These are phyloP conservation scores for Hozukius guyotensis DNA, from an alignment of 2,797 vertebrate species.

Conservation along the genomic window DNA sequence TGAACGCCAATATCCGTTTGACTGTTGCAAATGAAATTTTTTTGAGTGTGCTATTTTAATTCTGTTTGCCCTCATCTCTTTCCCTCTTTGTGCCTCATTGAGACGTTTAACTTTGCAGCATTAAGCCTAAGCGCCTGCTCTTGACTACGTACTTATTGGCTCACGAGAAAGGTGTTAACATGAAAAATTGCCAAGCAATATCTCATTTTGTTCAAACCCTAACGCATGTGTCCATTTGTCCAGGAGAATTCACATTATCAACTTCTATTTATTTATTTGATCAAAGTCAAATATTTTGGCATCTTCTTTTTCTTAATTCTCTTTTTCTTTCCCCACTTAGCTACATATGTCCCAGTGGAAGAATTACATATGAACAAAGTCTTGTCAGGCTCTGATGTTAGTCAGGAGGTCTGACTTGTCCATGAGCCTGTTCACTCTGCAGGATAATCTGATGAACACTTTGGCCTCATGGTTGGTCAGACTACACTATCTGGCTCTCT, in stretches of 20 bases:
- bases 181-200: background rate
- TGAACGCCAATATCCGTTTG: background rate
- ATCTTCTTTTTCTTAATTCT: background rate
- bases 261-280: background rate
- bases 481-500: too few relatives aligned
- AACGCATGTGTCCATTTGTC: background rate
- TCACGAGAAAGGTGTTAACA: background rate
- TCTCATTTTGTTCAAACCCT: background rate
- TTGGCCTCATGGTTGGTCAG: too few relatives aligned
- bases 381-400: background rate
- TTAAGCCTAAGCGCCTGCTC: background rate
- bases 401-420: background rate
- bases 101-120: background rate
- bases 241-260: background rate
- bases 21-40: background rate
- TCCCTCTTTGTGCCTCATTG: background rate
- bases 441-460: too few relatives aligned
- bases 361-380: background rate
- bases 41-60: background rate
- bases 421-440: background rate
- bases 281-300: background rate
- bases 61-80: background rate
- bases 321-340: background rate
- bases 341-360: background rate
- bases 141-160: background rate